phyloP scores from a whole-genome alignment of 2,113 vertebrate genomes.

The Sylvilagus bachmani region DNA sequence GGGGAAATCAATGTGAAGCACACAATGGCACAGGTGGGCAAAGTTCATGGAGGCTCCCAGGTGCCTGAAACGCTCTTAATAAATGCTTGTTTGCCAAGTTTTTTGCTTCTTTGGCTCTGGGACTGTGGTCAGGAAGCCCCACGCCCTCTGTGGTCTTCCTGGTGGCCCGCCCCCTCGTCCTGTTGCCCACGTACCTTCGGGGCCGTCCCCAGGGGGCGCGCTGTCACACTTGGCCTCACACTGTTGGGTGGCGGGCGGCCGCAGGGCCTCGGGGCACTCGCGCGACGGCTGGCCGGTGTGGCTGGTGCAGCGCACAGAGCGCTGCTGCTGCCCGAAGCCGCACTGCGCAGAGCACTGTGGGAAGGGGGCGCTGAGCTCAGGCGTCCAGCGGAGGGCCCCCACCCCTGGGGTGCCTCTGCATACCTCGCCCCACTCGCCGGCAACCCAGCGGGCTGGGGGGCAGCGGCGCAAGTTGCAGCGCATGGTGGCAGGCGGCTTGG shows the following conservation, averaged over 20 bases:
- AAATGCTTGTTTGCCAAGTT: background rate
- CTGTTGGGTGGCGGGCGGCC: constrained; percentile 93
- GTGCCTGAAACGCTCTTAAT: background rate
- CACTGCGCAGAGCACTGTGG: constrained; percentile 95
- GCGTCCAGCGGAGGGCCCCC: accelerated
- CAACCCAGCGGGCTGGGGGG: constrained; percentile 95
- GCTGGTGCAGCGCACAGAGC: constrained; percentile 94
- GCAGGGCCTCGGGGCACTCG: constrained; percentile 93
- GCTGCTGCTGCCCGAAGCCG: constrained; percentile 95
- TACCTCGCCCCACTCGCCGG: constrained; percentile 97
- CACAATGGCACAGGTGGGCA: background rate
- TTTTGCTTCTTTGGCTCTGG: background rate
- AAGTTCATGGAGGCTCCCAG: background rate
- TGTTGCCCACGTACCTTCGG: constrained; percentile 91
- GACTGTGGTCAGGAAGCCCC: too few relatives aligned
- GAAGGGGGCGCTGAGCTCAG: background rate
- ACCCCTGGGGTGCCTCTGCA: background rate
- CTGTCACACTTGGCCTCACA: constrained; percentile 96
- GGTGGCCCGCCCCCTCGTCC: too few relatives aligned
- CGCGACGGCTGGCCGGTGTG: constrained; percentile 92
- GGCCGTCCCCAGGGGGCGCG: constrained; percentile 92
- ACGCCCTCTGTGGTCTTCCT: background rate
- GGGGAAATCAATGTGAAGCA: too few relatives aligned
- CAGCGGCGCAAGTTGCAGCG: constrained; percentile 97
- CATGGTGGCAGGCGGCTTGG: constrained; percentile 95